A percentile compares a stretch with the other conserved stretches of the same genome.
Conservation (phyloP, 1,140 invertebrate species). For the Cotesia glomerata region DNA sequence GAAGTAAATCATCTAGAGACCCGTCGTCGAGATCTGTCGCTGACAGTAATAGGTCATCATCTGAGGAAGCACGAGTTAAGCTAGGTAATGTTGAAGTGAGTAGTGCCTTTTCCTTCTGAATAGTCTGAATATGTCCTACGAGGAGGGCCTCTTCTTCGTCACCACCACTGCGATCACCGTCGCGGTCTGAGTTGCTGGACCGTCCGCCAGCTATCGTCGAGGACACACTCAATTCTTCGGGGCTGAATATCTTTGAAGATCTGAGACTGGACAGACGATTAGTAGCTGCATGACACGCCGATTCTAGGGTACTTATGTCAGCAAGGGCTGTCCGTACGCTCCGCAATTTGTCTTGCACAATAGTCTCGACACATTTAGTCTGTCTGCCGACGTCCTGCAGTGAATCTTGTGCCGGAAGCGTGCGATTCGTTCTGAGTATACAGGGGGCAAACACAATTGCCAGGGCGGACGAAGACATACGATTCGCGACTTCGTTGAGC, state of each 20-base stretch:
- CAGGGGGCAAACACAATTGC: conserved; percentile 96
- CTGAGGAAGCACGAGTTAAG: conserved; percentile 78
- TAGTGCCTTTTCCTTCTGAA: conserved; percentile 81
- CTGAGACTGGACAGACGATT: conserved; percentile 76
- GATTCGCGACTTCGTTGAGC: conserved; percentile 84
- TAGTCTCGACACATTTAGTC: conserved; percentile 86
- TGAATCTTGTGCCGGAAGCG: conserved; percentile 88
- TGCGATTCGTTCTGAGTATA: conserved; percentile 84
- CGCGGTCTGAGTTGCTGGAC: conserved; percentile 46
- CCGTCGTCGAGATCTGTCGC: conserved; percentile 75
- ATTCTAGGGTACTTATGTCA: conserved; percentile 88
- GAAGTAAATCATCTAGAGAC: conserved; percentile 69
- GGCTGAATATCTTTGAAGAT: conserved; percentile 75
- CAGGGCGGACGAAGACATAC: conserved; percentile 89
- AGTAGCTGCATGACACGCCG: conserved; percentile 78
- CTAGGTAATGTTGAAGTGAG: conserved; percentile 81
- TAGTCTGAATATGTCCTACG: conserved; percentile 75
- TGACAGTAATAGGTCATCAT: conserved; percentile 81
- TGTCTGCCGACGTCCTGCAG: conserved; percentile 80
- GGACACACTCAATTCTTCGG: conserved; percentile 66
- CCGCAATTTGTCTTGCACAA: conserved; percentile 79
- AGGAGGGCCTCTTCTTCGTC: conserved; percentile 74
- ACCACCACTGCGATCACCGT: conserved; percentile 56
- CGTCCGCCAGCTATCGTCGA: conserved; percentile 50
- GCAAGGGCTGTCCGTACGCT: conserved; percentile 81